phyloP scores from a whole-genome alignment of 2,113 vertebrate genomes.

The Protobothrops mucrosquamatus region DNA sequence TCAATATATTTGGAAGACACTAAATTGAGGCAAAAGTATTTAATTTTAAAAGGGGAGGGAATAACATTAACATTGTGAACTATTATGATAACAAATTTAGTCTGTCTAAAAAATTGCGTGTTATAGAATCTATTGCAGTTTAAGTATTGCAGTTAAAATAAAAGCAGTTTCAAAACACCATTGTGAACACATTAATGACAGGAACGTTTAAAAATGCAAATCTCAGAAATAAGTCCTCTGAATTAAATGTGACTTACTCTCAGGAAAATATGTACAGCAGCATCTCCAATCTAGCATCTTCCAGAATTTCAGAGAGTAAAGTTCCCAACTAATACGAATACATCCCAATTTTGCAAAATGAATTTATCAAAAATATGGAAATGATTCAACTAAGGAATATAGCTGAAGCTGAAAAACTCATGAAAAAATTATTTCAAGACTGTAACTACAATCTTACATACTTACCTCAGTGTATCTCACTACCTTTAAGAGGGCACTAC shows the following conservation, averaged over 20 bases:
- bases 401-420: background rate
- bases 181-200: background rate
- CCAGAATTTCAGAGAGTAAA: background rate
- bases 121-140: background rate
- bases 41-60: background rate
- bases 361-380: background rate
- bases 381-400: background rate
- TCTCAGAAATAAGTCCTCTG: background rate
- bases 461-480: background rate
- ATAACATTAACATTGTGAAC: background rate
- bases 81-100: background rate
- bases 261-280: background rate
- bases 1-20: background rate
- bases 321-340: background rate
- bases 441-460: background rate
- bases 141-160: background rate
- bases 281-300: background rate
- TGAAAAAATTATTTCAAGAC: background rate
- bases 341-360: background rate
- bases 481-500: background rate
- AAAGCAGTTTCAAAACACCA: background rate
- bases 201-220: background rate
- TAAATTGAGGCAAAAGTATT: background rate
- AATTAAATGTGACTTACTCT: background rate
- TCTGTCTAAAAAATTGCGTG: background rate